These are phyloP conservation scores for Stenolophus ochropezus DNA, from an alignment of 2,888 invertebrate genomes.

Conservation along the genomic window DNA sequence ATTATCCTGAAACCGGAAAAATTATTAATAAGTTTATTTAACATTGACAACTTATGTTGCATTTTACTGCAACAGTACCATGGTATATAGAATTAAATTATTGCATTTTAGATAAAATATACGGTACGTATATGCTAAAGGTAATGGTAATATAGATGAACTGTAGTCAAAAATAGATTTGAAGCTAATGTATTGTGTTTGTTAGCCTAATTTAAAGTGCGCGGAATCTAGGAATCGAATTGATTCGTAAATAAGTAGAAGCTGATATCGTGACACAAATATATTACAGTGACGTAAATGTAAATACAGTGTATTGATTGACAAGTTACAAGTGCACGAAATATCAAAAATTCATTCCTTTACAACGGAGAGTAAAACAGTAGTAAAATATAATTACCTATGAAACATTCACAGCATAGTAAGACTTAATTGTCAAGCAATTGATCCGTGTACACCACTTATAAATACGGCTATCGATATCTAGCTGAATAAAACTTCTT, in stretches of 20 bases:
- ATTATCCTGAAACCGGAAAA: too few relatives aligned
- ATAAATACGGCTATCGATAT: too few relatives aligned
- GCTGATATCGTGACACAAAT: conserved; percentile 28
- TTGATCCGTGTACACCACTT: not conserved
- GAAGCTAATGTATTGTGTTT: not conserved
- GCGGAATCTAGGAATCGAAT: conserved; percentile 8
- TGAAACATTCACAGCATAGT: conserved; percentile 26
- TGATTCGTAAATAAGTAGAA: conserved; percentile 27
- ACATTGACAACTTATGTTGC: too few relatives aligned
- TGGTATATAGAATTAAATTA: too few relatives aligned
- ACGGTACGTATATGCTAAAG: too few relatives aligned
- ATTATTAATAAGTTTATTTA: too few relatives aligned
- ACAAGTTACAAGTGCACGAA: conserved; percentile 12
- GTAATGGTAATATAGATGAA: too few relatives aligned
- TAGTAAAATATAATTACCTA: not conserved
- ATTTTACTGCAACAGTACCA: too few relatives aligned
- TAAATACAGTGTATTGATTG: conserved; percentile 34
- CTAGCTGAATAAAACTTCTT: not conserved
- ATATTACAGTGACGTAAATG: conserved; percentile 8
- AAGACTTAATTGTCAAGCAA: not conserved
- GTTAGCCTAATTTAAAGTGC: not conserved
- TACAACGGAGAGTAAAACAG: not conserved
- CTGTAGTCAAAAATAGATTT: too few relatives aligned
- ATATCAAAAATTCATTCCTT: conserved; percentile 14
- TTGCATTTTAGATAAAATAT: too few relatives aligned